phyloP scores from a whole-genome alignment of 2,797 vertebrate species.

The Hoplostethus atlanticus region DNA sequence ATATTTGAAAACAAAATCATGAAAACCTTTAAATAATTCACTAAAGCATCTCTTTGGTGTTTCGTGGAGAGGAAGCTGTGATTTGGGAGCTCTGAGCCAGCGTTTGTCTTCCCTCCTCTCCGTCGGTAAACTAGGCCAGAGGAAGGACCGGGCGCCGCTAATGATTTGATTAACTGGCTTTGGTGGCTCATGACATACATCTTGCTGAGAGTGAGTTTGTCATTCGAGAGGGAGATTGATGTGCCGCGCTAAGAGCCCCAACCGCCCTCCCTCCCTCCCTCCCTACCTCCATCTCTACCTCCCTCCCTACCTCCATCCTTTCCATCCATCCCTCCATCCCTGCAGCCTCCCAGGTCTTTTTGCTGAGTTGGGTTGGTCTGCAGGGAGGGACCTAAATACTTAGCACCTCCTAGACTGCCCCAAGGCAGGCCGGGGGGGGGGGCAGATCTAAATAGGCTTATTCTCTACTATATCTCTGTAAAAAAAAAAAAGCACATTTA shows the following conservation, averaged over 20 bases:
- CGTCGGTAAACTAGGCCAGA: slow-evolving; percentile 71
- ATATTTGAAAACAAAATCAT: no score
- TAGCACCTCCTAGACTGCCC: slow-evolving; percentile 59
- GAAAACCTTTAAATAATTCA: not conserved
- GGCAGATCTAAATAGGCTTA: slow-evolving; percentile 30
- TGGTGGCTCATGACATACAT: slow-evolving; percentile 80
- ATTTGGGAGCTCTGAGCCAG: slow-evolving; percentile 4
- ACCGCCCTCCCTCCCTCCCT: slow-evolving; percentile 14
- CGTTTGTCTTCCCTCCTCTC: slow-evolving; percentile 9
- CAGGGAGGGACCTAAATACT: slow-evolving; percentile 64
- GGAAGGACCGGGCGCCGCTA: slow-evolving; percentile 63
- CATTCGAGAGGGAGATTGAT: slow-evolving; percentile 79
- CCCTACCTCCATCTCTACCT: not conserved
- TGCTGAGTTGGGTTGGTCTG: slow-evolving; percentile 72
- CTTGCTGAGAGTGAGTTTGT: slow-evolving; percentile 81
- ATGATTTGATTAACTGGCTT: slow-evolving; percentile 84
- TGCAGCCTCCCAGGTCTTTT: slow-evolving; percentile 57
- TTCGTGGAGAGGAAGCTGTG: not conserved
- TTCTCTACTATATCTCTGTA: not conserved
- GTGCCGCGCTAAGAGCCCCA: slow-evolving; percentile 42
- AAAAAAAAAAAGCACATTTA: not conserved
- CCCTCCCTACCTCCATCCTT: not conserved
- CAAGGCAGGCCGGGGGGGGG: slow-evolving; percentile 32
- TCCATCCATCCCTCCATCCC: not conserved
- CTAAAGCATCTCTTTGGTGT: not conserved